These are phyloP conservation scores for Pycnonotus jocosus DNA, from an alignment of 2,113 vertebrate species.

Conservation along the genomic window DNA sequence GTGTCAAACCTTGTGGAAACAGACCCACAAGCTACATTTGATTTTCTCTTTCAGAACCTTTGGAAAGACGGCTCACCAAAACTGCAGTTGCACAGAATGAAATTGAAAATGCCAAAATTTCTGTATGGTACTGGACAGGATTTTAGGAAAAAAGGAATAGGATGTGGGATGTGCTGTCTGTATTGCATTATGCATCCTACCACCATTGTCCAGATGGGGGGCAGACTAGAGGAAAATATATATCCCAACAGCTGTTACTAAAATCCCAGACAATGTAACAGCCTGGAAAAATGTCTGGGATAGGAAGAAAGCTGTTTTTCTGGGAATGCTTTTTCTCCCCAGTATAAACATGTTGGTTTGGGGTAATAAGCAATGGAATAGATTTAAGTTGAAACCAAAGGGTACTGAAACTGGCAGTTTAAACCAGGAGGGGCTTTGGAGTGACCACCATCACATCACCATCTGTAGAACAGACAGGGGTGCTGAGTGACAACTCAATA, in stretches of 20 bases:
- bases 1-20: neutral
- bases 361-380: neutral
- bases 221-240: neutral
- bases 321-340: neutral
- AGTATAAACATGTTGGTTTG: neutral
- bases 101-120: neutral
- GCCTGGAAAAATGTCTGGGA: neutral
- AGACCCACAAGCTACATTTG: neutral
- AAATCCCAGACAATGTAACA: neutral
- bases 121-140: neutral
- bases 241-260: neutral
- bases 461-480: neutral
- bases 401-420: neutral
- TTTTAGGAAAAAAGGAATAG: neutral
- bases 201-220: neutral
- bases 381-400: neutral
- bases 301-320: neutral
- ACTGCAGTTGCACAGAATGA: neutral
- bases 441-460: neutral
- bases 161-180: rapidly evolving
- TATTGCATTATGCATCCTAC: neutral
- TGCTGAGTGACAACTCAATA: neutral
- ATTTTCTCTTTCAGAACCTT: neutral
- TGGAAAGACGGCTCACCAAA: neutral
- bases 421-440: neutral